A percentile compares a stretch with the other conserved stretches of the same genome.
These are phyloP conservation scores for Entosphenus tridentatus DNA, from an alignment of 2,113 vertebrate species.

Conservation along the genomic window DNA sequence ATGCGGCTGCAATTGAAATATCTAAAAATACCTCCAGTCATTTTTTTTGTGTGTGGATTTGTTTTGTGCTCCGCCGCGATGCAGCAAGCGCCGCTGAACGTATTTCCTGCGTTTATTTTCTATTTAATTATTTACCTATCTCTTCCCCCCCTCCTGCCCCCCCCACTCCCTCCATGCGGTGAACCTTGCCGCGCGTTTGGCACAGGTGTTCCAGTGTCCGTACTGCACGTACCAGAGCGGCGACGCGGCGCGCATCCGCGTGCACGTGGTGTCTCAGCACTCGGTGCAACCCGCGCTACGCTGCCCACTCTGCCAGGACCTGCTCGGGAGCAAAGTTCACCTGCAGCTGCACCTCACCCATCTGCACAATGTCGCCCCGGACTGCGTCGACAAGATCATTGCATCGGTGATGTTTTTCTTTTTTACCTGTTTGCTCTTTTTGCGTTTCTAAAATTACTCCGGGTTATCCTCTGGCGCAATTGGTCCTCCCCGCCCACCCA, in stretches of 20 bases:
- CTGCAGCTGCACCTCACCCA: conserved; percentile 97
- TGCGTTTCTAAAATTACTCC: too few species aligned
- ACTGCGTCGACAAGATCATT: conserved; percentile 93
- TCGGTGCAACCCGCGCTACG: conserved; percentile 88
- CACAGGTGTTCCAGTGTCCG: conserved; percentile 80
- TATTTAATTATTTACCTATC: background rate
- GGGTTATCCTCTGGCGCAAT: too few species aligned
- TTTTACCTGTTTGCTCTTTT: too few species aligned
- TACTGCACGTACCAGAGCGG: conserved; percentile 95
- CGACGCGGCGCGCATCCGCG: conserved; percentile 72
- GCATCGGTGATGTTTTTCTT: conserved; percentile 40
- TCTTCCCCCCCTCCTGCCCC: conserved; percentile 1
- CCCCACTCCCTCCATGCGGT: too few species aligned
- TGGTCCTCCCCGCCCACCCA: too few species aligned
- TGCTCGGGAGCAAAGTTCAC: conserved; percentile 97
- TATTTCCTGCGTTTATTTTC: background rate
- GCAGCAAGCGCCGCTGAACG: too few species aligned
- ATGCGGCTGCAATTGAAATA: too few species aligned
- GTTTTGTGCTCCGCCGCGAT: too few species aligned
- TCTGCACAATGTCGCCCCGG: conserved; percentile 86
- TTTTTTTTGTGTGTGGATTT: too few species aligned
- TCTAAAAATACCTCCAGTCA: too few species aligned
- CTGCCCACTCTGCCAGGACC: conserved; percentile 93
- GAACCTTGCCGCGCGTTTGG: too few species aligned
- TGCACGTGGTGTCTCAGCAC: conserved; percentile 96